Percentiles rank a stretch among this genome's conserved stretches.
These are phyloP conservation scores for Eretmocerus hayati DNA, from an alignment of 2,888 invertebrate genomes.

Conservation along the genomic window DNA sequence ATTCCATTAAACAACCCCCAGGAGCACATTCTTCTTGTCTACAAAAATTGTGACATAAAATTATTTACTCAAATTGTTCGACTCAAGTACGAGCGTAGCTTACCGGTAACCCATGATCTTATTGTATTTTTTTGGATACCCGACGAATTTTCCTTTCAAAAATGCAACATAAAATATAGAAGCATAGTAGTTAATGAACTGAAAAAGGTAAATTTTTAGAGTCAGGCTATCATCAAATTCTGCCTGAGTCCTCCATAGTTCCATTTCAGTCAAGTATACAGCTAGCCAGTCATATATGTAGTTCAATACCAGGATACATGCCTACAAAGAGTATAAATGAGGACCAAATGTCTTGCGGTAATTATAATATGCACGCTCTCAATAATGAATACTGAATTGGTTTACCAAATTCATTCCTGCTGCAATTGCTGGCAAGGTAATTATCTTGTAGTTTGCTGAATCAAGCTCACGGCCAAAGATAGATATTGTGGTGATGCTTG, in stretches of 20 bases:
- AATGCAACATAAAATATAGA: constrained; percentile 82
- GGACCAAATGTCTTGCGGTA: too few species aligned
- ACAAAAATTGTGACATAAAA: constrained; percentile 3
- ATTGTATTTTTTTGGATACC: constrained; percentile 71
- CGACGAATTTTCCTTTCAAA: constrained; percentile 70
- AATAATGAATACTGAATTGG: constrained; percentile 24
- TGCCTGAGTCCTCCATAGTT: constrained; percentile 71
- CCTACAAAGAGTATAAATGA: constrained; percentile 22
- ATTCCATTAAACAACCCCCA: constrained; percentile 78
- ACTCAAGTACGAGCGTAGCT: not conserved
- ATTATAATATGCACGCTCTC: not conserved
- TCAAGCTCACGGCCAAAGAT: constrained; percentile 48
- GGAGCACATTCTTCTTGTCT: constrained; percentile 62
- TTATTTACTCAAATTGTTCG: too few species aligned
- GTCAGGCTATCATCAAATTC: constrained; percentile 83
- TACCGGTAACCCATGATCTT: constrained; percentile 55
- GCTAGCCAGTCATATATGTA: constrained; percentile 61
- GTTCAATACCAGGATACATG: constrained; percentile 70
- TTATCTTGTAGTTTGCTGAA: constrained; percentile 50
- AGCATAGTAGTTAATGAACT: constrained; percentile 85
- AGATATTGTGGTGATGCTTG: constrained; percentile 54
- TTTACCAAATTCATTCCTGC: constrained; percentile 68
- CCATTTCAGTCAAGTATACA: constrained; percentile 63
- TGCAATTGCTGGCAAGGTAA: constrained; percentile 68
- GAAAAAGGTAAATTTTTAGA: constrained; percentile 78